Evolutionary conservation across 2,797 vertebrate genomes (phyloP), one percentile per base, ranked within the genome.

Genomic region (Amazona ochrocephala): DNA sequence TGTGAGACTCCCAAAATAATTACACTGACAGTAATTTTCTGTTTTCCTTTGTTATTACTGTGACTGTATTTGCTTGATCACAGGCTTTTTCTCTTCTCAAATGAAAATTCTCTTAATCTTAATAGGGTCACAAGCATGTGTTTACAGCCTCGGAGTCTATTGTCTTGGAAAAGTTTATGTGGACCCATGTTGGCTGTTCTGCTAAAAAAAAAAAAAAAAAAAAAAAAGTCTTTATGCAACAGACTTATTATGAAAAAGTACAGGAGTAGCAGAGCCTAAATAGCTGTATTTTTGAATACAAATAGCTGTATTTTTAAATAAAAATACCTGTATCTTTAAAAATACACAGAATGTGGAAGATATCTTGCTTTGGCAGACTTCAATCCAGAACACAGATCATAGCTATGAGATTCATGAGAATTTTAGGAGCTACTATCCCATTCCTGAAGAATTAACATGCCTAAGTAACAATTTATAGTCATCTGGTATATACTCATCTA

Each of bases 131-230:
- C n/a, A 91, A 64, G n/a, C 30, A 53, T 80, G 14, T 42, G 58
- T 81, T 89, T 72, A 32, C 42, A 72, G 16, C 65, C 65, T 67
- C 68, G 56, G 42, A 70, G 17, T 68, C 68, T 80, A 62, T 66
- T 92, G 75, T 78, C 79, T 83, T 2, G 0, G 34, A 68, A 72
- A 72, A 16, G 4, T 58, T 87, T 76, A 32, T 39, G 17, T 39
- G 32, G n/a, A 37, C 9, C 1, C 0, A 20, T 48, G 8, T 13
- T 0, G n/a, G 56, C 13, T 41, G 19, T 41, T 37, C 17, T 24
- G 37, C 11, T 14, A 10, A 58, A 34, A 56, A 56, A n/a, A 56
- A 56, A n/a, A 56, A n/a, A 56, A 56, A 56, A n/a, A 20, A 53
- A 30, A 14, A 53, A 71, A 50, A 53, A 76, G 7, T 21, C 19